phyloP scores from a whole-genome alignment of 2,888 invertebrate species.

The Diaphora mendica region DNA sequence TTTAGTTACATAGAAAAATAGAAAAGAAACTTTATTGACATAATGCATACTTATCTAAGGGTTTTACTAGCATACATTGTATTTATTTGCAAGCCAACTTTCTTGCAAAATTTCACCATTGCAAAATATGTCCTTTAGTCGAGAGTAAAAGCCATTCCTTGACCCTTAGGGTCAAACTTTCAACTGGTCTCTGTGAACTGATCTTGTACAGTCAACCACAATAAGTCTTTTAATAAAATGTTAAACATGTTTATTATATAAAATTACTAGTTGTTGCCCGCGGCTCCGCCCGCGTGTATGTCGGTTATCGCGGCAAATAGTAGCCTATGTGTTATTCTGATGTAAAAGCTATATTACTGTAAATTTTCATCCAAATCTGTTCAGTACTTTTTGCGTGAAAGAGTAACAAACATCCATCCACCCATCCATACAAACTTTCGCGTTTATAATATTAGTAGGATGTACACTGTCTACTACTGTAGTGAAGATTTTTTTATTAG shows the following conservation, averaged over 20 bases:
- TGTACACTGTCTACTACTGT: not conserved
- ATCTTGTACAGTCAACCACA: slow-evolving; percentile 17
- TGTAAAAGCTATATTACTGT: no score
- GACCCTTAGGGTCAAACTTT: slow-evolving; percentile 49
- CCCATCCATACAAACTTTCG: no score
- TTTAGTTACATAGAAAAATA: no score
- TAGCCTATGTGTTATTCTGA: no score
- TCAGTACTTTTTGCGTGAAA: no score
- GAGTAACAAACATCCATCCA: no score
- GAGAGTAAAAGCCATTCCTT: slow-evolving; percentile 43
- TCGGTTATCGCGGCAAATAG: no score
- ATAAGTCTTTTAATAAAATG: not conserved
- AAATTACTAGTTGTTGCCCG: no score
- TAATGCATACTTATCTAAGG: not conserved
- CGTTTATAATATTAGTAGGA: no score
- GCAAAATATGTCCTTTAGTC: slow-evolving; percentile 34
- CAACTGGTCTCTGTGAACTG: slow-evolving; percentile 30
- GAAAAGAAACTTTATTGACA: no score
- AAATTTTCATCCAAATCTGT: no score
- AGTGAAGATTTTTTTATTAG: not conserved
- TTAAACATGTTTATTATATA: not conserved
- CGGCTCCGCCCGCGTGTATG: no score
- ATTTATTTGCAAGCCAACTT: slow-evolving; percentile 17
- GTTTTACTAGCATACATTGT: not conserved
- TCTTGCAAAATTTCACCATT: slow-evolving; percentile 26